Evolutionary conservation across 2,797 vertebrate species (phyloP).

Genomic region (Syndactyla subalaris): DNA sequence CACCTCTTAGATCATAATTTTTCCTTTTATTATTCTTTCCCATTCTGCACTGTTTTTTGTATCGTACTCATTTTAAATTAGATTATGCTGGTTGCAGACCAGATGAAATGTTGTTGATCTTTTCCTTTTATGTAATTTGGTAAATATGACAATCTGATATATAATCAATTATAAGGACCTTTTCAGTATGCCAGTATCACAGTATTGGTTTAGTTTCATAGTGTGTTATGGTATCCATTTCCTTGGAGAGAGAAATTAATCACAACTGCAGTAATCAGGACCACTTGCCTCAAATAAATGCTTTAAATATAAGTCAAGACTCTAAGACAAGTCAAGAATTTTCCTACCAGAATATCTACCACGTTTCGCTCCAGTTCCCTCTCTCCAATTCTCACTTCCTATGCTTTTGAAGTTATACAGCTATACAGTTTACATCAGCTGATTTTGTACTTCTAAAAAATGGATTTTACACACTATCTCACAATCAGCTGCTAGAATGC

Average conservation of each 20-base stretch:
- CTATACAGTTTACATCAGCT: not conserved
- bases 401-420: not conserved
- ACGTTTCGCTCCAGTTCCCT: not conserved
- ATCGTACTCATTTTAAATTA: not conserved
- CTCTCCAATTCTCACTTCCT: not conserved
- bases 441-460: not conserved
- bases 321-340: not conserved
- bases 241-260: not conserved
- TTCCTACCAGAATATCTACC: not conserved
- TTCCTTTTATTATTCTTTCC: not conserved
- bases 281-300: not conserved
- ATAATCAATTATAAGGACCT: not conserved
- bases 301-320: not conserved
- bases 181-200: not conserved
- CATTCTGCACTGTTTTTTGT: not conserved
- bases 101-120: not conserved
- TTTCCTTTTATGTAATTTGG: not conserved
- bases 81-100: not conserved
- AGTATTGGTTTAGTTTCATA: not conserved
- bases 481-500: not conserved
- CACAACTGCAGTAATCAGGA: not conserved
- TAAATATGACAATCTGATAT: not conserved
- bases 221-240: not conserved
- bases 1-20: not conserved
- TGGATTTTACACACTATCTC: not conserved